Evolutionary conservation across 37 sponge, comb jelly and placozoan genomes (phyloP).

Genomic region (Oopsacas minuta): DNA sequence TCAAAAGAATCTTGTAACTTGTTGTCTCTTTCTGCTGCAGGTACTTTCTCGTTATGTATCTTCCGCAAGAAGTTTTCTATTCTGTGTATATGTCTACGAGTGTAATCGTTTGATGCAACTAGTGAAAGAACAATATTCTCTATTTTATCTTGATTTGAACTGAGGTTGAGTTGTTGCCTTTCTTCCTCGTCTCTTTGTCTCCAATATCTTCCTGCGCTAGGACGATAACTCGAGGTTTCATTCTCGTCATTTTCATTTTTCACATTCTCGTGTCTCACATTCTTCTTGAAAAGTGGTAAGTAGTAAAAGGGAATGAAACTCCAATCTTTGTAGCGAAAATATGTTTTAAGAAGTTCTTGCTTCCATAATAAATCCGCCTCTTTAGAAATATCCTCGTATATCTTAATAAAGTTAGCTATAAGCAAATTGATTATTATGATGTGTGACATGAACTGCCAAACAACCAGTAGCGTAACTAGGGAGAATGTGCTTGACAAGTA

Average conservation of each 20-base stretch:
- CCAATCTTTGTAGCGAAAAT: constrained; percentile 18
- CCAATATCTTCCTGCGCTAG: background rate
- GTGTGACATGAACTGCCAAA: constrained; percentile 16
- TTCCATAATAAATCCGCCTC: constrained; percentile 8
- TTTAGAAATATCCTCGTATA: constrained; percentile 5
- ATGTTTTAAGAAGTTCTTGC: background rate
- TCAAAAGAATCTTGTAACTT: no score
- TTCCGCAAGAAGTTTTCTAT: background rate
- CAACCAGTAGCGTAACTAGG: background rate
- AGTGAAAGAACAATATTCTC: background rate
- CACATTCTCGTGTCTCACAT: background rate
- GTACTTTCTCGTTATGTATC: background rate
- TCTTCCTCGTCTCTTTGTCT: background rate
- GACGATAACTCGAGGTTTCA: background rate
- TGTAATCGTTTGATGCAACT: background rate
- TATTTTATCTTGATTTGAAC: background rate
- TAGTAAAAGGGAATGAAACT: constrained; percentile 9
- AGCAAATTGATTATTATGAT: background rate
- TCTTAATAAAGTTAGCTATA: constrained; percentile 1
- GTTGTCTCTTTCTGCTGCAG: no score
- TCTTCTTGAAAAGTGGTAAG: background rate
- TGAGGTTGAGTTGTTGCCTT: background rate
- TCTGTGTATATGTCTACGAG: background rate
- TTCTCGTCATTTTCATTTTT: background rate
- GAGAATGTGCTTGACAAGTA: background rate